These are phyloP conservation scores for Callorhinus ursinus DNA, from an alignment of 2,113 vertebrate genomes.

Conservation along the genomic window DNA sequence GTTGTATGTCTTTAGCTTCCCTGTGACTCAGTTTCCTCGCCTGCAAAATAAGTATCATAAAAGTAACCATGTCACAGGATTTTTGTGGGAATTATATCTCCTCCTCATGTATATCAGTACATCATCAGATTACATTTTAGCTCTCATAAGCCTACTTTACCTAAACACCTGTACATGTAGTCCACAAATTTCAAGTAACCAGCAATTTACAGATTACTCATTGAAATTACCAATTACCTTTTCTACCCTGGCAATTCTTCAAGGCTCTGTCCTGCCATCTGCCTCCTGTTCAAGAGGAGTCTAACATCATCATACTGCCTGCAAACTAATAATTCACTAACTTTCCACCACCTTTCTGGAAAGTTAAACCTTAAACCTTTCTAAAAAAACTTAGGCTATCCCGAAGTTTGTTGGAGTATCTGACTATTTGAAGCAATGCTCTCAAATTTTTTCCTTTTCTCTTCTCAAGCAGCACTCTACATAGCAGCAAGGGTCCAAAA, in stretches of 20 bases:
- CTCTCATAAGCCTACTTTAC: neutral
- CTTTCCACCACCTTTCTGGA: neutral
- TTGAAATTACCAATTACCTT: neutral
- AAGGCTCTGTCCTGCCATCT: neutral
- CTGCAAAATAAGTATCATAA: neutral
- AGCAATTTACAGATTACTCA: neutral
- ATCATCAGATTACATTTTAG: neutral
- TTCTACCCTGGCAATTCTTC: neutral
- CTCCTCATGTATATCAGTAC: neutral
- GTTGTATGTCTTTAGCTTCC: neutral
- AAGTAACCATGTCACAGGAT: neutral
- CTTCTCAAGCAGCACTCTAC: neutral
- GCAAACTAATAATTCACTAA: neutral
- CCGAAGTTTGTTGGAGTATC: neutral
- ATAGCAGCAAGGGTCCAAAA: neutral
- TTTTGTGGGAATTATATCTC: neutral
- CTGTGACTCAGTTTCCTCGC: constrained; percentile 14
- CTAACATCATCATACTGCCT: neutral
- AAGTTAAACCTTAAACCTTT: neutral
- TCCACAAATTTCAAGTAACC: constrained; percentile 15
- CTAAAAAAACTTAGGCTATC: neutral
- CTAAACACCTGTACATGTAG: neutral
- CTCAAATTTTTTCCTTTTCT: neutral
- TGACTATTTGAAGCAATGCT: neutral
- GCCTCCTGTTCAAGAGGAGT: neutral